Conservation (phyloP, 2,113 vertebrate species). For the Trogon surrucura region DNA sequence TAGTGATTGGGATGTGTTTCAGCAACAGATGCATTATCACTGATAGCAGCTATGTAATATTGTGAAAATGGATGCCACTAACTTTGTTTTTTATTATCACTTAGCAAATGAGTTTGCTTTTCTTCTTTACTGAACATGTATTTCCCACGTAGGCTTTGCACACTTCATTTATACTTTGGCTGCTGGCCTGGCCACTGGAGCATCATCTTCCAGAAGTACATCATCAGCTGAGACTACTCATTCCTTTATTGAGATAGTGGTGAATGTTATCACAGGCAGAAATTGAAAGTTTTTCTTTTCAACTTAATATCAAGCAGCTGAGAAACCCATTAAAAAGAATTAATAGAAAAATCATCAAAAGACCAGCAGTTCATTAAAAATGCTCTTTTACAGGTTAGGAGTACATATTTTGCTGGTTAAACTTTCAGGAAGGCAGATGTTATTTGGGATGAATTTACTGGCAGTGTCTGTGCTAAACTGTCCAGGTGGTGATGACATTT, state of each 20-base stretch:
- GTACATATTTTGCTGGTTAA: neutral
- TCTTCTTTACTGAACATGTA: neutral
- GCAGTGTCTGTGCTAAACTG: neutral
- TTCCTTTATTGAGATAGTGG: no score
- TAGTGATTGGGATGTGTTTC: neutral
- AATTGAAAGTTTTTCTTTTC: neutral
- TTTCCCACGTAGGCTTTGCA: neutral
- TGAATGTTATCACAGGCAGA: no score
- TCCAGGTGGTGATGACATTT: neutral
- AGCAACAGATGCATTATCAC: neutral
- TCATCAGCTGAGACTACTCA: neutral
- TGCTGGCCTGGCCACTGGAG: no score
- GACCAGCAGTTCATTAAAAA: neutral
- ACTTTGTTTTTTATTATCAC: neutral
- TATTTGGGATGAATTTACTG: neutral
- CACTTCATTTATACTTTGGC: neutral
- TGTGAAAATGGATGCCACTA: neutral
- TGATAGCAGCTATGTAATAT: neutral
- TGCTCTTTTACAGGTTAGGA: neutral
- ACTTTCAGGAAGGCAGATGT: neutral
- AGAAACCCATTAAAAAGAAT: neutral
- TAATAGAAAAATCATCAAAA: neutral
- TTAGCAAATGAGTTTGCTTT: neutral
- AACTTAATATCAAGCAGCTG: neutral
- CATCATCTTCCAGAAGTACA: no score